Percentiles rank a stretch among this genome's conserved stretches.
phyloP scores from a whole-genome alignment of 53 echinoderm and acorn worm genomes.

The Patiria pectinifera region DNA sequence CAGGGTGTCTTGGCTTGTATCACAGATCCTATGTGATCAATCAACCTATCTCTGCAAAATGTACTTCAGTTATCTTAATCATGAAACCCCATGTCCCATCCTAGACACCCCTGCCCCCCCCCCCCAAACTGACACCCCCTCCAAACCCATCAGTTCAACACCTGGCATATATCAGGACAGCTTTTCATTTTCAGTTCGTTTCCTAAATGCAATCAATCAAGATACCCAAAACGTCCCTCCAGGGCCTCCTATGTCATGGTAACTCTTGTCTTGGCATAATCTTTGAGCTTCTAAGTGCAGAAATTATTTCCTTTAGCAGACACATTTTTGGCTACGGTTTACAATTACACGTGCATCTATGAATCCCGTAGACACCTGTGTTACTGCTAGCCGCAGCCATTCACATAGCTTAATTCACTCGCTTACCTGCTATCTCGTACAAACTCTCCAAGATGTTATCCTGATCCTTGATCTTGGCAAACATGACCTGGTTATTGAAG shows the following conservation, averaged over 20 bases:
- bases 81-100: neutral
- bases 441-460: conserved; percentile 81
- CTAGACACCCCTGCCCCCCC: too few species aligned
- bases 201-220: neutral
- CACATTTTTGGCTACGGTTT: too few species aligned
- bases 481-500: conserved; percentile 99
- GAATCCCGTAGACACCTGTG: neutral
- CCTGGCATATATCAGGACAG: neutral
- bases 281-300: too few species aligned
- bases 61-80: neutral
- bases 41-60: neutral
- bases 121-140: too few species aligned
- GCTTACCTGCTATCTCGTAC: conserved; percentile 93
- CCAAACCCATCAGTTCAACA: neutral
- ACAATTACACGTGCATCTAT: too few species aligned
- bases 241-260: neutral
- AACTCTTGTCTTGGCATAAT: too few species aligned
- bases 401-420: neutral
- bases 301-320: too few species aligned
- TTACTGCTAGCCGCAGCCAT: neutral
- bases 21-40: neutral
- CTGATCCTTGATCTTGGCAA: conserved; percentile 94
- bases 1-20: neutral
- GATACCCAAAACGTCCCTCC: neutral
- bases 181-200: neutral